Evolutionary conservation across 1,140 invertebrate species (phyloP).

Genomic region (Cataglyphis hispanica): DNA sequence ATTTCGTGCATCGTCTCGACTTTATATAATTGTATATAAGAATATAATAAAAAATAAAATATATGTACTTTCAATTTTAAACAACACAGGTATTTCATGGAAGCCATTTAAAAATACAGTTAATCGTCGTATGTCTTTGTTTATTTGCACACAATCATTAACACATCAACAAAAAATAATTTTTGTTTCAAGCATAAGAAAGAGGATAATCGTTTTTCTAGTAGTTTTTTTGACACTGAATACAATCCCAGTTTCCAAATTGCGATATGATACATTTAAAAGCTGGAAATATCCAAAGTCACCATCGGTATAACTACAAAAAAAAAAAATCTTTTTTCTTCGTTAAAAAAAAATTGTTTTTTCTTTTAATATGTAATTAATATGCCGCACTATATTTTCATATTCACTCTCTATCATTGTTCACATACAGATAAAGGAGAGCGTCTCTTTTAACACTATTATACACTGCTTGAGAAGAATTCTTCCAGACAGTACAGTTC

Average conservation of each 20-base stretch:
- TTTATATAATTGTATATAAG: not conserved
- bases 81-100: slow-evolving; percentile 28
- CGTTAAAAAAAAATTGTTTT: too few species aligned
- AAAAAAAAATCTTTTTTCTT: too few species aligned
- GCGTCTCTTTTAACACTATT: not conserved
- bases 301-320: too few species aligned
- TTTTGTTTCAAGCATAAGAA: too few species aligned
- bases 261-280: too few species aligned
- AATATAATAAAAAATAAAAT: slow-evolving; percentile 59
- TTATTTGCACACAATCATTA: slow-evolving; percentile 12
- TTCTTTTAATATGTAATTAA: not conserved
- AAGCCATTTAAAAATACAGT: slow-evolving; percentile 3
- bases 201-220: too few species aligned
- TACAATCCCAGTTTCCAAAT: too few species aligned
- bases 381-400: slow-evolving; percentile 8
- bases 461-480: not conserved
- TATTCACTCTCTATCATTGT: slow-evolving; percentile 6
- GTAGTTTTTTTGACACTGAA: too few species aligned
- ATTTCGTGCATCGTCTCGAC: not conserved
- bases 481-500: not conserved
- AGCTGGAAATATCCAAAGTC: too few species aligned
- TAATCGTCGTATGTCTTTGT: not conserved
- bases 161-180: too few species aligned
- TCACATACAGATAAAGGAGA: not conserved
- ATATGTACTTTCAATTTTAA: slow-evolving; percentile 2